These are phyloP conservation scores for Numida meleagris DNA, from an alignment of 2,113 vertebrate species.

Conservation along the genomic window DNA sequence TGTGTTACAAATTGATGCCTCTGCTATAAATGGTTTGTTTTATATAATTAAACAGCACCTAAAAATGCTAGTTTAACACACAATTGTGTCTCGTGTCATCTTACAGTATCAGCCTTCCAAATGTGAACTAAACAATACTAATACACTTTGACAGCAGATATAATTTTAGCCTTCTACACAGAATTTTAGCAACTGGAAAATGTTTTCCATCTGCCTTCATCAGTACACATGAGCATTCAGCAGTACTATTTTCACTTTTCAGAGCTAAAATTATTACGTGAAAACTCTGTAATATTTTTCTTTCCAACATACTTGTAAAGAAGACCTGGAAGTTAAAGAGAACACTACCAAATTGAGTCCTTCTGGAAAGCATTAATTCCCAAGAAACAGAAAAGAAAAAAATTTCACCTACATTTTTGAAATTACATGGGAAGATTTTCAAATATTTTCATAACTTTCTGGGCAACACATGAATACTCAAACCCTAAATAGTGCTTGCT, in stretches of 20 bases:
- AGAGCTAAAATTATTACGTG: neutral
- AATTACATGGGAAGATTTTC: neutral
- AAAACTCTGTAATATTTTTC: neutral
- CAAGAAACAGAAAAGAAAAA: neutral
- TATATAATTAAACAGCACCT: neutral
- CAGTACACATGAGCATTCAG: neutral
- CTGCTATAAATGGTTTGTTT: neutral
- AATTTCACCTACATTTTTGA: neutral
- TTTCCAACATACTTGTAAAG: neutral
- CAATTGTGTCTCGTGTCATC: neutral
- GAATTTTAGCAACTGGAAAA: slow-evolving; percentile 4
- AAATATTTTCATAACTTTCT: neutral
- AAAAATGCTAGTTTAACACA: slow-evolving; percentile 11
- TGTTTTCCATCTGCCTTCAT: neutral
- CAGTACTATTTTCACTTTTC: neutral
- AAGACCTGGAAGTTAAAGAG: neutral
- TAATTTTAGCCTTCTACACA: neutral
- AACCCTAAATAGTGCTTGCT: neutral
- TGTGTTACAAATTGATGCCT: neutral
- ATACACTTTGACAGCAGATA: neutral
- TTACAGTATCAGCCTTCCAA: neutral
- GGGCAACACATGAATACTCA: neutral
- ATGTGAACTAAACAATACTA: neutral
- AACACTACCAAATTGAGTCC: neutral
- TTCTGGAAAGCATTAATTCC: neutral